These are phyloP conservation scores for Entomobrya multifasciata DNA, from an alignment of 2,888 invertebrate genomes.

Conservation along the genomic window DNA sequence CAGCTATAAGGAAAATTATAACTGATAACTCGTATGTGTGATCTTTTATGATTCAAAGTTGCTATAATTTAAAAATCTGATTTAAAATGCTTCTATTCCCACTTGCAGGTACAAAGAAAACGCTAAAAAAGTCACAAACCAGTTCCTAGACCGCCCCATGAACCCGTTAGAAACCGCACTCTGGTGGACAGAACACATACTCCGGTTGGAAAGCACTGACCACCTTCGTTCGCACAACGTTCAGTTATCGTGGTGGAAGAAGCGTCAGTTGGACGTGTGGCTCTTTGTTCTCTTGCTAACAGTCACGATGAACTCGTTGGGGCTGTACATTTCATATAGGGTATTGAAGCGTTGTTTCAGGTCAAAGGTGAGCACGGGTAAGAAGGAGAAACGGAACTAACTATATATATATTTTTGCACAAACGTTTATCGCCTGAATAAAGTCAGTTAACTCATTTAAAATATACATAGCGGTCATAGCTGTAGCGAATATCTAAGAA, in stretches of 20 bases:
- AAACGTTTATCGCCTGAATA: too few relatives aligned
- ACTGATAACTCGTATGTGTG: too few relatives aligned
- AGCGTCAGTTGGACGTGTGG: conserved; percentile 55
- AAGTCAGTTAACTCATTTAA: too few relatives aligned
- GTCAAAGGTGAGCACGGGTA: too few relatives aligned
- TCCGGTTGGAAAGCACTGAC: conserved; percentile 75
- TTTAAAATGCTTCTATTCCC: too few relatives aligned
- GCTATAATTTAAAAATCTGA: not conserved
- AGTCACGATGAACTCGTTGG: not conserved
- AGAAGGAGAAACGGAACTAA: too few relatives aligned
- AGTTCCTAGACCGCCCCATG: conserved; percentile 75
- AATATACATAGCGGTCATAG: too few relatives aligned
- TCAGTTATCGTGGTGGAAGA: conserved; percentile 29
- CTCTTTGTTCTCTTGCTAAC: conserved; percentile 7
- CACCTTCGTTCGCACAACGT: conserved; percentile 14
- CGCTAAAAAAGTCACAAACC: conserved; percentile 72
- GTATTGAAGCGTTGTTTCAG: conserved; percentile 16
- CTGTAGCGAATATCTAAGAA: too few relatives aligned
- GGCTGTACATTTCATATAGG: not conserved
- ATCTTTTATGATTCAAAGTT: too few relatives aligned
- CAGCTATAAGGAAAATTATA: conserved; percentile 71
- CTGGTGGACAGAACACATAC: conserved; percentile 78
- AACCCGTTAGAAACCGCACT: conserved; percentile 75
- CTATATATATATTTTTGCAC: too few relatives aligned
- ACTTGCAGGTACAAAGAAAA: conserved; percentile 74